Base-by-base conservation (phyloP, 1,140 invertebrate genomes). In the Drosophila kurseongensis region DNA sequence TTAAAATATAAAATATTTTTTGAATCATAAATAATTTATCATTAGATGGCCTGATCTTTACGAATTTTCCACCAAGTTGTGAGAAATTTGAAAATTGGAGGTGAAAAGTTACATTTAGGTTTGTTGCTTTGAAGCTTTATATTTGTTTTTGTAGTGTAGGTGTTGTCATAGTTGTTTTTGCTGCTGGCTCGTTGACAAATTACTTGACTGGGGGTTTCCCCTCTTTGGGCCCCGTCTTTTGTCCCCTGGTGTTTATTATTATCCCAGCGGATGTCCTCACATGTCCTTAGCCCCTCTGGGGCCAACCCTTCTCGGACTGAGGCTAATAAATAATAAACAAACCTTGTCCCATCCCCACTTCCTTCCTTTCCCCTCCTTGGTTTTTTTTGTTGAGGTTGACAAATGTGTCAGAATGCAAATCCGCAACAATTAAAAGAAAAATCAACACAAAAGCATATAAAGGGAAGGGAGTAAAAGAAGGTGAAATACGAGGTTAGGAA, bases 401-500 rank as follows among this genome's bases (percentile, higher is more conserved):
- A 91, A 91, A 91, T 91, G 90, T 91, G 90, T 91, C 90, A 91
- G 90, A 91, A 91, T 86, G 90, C 90, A 91, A 91, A 91, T 91
- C 90, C 90, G 90, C 90, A 91, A 91, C 90, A 91, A 91, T 91
- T 91, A 91, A 91, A 91, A 91, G 80, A 91, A 91, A 91, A 90
- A 91, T 91, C 90, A 91, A 91, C 90, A 91, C 73, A 83, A 78
- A 83, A 77, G 75, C 68, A 57, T 74, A 41, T 67, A 56, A 14
- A 27, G 42, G 41, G 35, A 47, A 18, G 23, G 16, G 35, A 29
- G 2, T 35, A 51, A 47, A 9, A 16, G 29, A 12, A 32, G 18
- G 32, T n/a, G 18, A 18, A 69, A 9, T 58, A 6, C 4, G 8
- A 12, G 13, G 52, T 29, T 32, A 6, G 4, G 4, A 13, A 23